Evolutionary conservation across 23 tunicate species (phyloP).

Genomic region (Corella eumyota): DNA sequence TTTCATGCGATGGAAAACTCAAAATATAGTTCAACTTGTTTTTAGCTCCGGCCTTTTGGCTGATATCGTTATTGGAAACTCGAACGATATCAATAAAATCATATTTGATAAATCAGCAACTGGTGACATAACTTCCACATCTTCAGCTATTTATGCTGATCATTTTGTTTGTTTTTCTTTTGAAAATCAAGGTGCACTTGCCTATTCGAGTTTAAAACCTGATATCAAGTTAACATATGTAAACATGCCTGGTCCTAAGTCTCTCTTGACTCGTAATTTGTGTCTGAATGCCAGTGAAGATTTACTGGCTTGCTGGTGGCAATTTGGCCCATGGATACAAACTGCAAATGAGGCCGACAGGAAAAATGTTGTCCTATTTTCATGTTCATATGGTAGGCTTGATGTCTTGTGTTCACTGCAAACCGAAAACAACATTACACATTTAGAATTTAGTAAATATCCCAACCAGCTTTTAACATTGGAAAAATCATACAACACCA

Average conservation of each 20-base stretch:
- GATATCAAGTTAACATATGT: constrained; percentile 17
- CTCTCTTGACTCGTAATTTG: constrained; percentile 34
- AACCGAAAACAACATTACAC: too few species aligned
- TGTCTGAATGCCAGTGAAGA: constrained; percentile 46
- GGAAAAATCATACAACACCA: constrained; percentile 53
- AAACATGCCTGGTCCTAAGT: constrained; percentile 64
- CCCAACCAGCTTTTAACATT: constrained; percentile 57
- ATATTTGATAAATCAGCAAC: constrained; percentile 53
- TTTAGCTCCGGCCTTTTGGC: constrained; percentile 49
- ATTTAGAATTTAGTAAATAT: too few species aligned
- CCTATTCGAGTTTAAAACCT: constrained; percentile 23
- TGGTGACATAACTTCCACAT: too few species aligned
- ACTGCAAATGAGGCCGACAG: constrained; percentile 41
- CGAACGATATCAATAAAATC: constrained; percentile 37
- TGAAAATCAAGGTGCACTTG: constrained; percentile 20
- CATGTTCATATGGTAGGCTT: constrained; percentile 66
- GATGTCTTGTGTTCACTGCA: not conserved
- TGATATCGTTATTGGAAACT: constrained; percentile 6
- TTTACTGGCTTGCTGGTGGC: constrained; percentile 72
- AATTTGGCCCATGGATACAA: constrained; percentile 38
- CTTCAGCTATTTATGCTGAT: constrained; percentile 22
- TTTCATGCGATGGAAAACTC: constrained; percentile 14
- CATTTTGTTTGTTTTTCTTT: constrained; percentile 49
- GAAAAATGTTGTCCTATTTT: constrained; percentile 48
- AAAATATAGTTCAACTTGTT: constrained; percentile 18